These are phyloP conservation scores for Tholera decimalis DNA, from an alignment of 2,888 invertebrate genomes.

Conservation along the genomic window DNA sequence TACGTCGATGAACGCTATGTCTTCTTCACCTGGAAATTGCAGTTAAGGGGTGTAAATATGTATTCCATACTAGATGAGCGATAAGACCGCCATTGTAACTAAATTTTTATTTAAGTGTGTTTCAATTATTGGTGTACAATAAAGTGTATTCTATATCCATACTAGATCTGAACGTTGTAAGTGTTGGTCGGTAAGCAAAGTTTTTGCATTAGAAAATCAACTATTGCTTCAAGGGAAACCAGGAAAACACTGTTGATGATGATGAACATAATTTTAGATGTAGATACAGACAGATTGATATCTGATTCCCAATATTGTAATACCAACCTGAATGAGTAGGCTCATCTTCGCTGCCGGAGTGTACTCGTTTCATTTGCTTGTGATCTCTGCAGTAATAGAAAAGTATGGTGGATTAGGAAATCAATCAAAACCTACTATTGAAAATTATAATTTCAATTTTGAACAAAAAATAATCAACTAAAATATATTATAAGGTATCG, in stretches of 20 bases:
- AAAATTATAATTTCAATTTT: neutral
- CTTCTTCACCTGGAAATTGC: conserved; percentile 93
- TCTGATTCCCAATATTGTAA: neutral
- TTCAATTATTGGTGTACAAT: too few species aligned
- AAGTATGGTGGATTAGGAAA: neutral
- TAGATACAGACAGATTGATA: neutral
- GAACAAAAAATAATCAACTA: neutral
- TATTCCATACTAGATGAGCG: too few species aligned
- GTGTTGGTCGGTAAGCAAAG: neutral
- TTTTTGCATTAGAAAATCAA: neutral
- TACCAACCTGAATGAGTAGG: conserved; percentile 94
- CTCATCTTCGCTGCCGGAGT: conserved; percentile 95
- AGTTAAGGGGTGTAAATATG: neutral
- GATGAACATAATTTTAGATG: neutral
- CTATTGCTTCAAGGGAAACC: neutral
- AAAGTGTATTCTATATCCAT: too few species aligned
- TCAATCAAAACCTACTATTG: neutral
- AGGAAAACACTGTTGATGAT: neutral
- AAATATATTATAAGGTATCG: neutral
- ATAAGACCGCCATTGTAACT: too few species aligned
- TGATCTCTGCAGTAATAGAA: conserved; percentile 93
- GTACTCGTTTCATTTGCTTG: conserved; percentile 95
- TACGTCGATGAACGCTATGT: conserved; percentile 96
- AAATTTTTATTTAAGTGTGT: too few species aligned
- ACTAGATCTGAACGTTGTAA: neutral